Base-by-base conservation (phyloP, 2,113 vertebrate species). In the Lagopus leucura region DNA sequence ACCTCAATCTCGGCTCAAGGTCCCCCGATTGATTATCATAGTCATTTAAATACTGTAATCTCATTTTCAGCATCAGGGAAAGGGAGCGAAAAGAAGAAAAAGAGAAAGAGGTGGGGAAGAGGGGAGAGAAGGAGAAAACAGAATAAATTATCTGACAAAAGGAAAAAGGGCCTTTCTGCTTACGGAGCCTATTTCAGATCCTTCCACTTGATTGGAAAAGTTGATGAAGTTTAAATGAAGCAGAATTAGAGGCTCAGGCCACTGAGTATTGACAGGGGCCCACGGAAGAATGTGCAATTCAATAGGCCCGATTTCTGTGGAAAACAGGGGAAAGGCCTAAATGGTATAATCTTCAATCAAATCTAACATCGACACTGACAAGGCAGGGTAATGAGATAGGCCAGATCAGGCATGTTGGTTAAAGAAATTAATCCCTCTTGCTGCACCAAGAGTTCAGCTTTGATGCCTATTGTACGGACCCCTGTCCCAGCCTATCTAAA, bases 201-300 rank as follows among this genome's bases (percentile, higher is more conserved):
- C 98, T 99, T 99, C 99, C 99, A 99, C 98, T 99, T 99, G 99
- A 99, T 98, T 99, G 99, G 98, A 99, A 99, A 97, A 99, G 98
- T 99, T 99, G 99, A 99, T 99, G 99, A 99, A 99, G 99, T 99
- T 99, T 99, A 99, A 99, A 99, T 99, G 99, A 99, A 99, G 99
- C 99, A 99, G 99, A 99, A 99, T 99, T 99, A 99, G 99, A 98
- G 98, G 98, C 98, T 99, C 98, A 99, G 98, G 98, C 98, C 97
- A 95, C 97, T 52, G 97, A 97, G 97, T 97, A 98, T 97, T 98
- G 97, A 95, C 40, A 77, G 95, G 88, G 96, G 90, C 94, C 95
- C 48, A 47, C 13, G 57, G 54, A 91, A 97, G 97, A 96, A 94
- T 80, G 97, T 90, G 82, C 96, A 89, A 94, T 96, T 96, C 97